Percentiles rank a stretch among this genome's conserved stretches.
Conservation (phyloP, 2,797 vertebrate genomes). For the Micropoecilia bifurca region DNA sequence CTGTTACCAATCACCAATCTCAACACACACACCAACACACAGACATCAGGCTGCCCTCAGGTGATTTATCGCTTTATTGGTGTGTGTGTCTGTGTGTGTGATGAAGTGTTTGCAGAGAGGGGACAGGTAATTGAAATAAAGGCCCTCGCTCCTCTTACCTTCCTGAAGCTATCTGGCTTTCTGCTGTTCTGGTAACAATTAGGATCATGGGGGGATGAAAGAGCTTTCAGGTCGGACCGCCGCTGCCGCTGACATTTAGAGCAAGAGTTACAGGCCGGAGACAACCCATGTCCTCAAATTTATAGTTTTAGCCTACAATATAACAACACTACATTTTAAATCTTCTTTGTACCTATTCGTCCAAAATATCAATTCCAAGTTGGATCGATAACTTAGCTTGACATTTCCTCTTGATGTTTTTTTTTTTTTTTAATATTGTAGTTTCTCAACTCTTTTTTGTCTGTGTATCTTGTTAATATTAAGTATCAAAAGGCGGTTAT, state of each 20-base stretch:
- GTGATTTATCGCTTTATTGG: constrained; percentile 38
- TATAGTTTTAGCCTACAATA: background rate
- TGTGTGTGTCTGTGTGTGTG: constrained; percentile 16
- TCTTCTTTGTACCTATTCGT: too few species aligned
- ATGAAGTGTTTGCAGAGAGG: constrained; percentile 25
- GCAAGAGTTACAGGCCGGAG: background rate
- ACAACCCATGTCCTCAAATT: background rate
- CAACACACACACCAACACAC: constrained; percentile 17
- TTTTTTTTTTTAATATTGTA: too few species aligned
- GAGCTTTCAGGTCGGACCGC: background rate
- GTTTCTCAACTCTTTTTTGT: too few species aligned
- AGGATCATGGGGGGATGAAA: constrained; percentile 14
- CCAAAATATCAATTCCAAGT: too few species aligned
- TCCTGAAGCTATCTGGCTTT: constrained; percentile 29
- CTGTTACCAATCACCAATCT: constrained; percentile 31
- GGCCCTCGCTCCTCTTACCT: constrained; percentile 15
- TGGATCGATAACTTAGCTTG: too few species aligned
- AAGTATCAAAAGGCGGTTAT: too few species aligned
- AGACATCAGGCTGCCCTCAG: constrained; percentile 19
- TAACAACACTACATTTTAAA: background rate
- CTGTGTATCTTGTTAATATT: too few species aligned
- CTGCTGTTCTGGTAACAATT: constrained; percentile 31
- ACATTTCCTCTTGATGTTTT: too few species aligned
- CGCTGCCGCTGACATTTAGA: background rate
- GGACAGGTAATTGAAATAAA: constrained; percentile 59